These are phyloP conservation scores for Symphodus melops DNA, from an alignment of 2,113 vertebrate species.

Conservation along the genomic window DNA sequence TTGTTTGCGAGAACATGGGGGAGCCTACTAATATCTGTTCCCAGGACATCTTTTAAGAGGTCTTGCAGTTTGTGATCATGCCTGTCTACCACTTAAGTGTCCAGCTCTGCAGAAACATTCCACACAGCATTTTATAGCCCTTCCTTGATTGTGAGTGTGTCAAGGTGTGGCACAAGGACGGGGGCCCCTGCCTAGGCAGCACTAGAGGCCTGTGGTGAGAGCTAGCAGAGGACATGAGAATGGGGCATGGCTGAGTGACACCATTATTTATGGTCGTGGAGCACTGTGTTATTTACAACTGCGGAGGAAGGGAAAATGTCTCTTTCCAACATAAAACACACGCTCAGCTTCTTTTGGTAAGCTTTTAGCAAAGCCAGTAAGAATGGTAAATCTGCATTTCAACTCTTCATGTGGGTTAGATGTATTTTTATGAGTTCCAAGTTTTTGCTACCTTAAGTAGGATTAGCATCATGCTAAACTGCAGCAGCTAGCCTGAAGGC, in stretches of 20 bases:
- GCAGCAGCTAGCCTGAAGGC: slow-evolving; percentile 39
- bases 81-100: slow-evolving; percentile 62
- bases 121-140: slow-evolving; percentile 60
- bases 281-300: slow-evolving; percentile 74
- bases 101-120: slow-evolving; percentile 69
- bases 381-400: slow-evolving; percentile 64
- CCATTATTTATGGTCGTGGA: slow-evolving; percentile 72
- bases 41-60: slow-evolving; percentile 65
- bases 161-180: slow-evolving; percentile 63
- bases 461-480: slow-evolving; percentile 52
- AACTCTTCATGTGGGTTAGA: slow-evolving; percentile 47
- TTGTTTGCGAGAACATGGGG: slow-evolving; percentile 51
- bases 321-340: slow-evolving; percentile 73
- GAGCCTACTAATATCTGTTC: slow-evolving; percentile 64
- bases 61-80: slow-evolving; percentile 70
- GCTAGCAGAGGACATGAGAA: slow-evolving; percentile 79
- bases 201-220: slow-evolving; percentile 73
- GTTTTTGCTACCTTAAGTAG: slow-evolving; percentile 28
- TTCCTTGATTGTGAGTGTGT: slow-evolving; percentile 72
- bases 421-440: slow-evolving; percentile 56
- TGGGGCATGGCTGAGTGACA: slow-evolving; percentile 78
- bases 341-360: slow-evolving; percentile 58
- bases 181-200: slow-evolving; percentile 60
- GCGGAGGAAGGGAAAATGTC: slow-evolving; percentile 68
- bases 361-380: slow-evolving; percentile 54